Percentiles rank a stretch among this genome's conserved stretches.
These are phyloP conservation scores for Tragelaphus scriptus DNA, from an alignment of 2,113 vertebrate genomes.

Conservation along the genomic window DNA sequence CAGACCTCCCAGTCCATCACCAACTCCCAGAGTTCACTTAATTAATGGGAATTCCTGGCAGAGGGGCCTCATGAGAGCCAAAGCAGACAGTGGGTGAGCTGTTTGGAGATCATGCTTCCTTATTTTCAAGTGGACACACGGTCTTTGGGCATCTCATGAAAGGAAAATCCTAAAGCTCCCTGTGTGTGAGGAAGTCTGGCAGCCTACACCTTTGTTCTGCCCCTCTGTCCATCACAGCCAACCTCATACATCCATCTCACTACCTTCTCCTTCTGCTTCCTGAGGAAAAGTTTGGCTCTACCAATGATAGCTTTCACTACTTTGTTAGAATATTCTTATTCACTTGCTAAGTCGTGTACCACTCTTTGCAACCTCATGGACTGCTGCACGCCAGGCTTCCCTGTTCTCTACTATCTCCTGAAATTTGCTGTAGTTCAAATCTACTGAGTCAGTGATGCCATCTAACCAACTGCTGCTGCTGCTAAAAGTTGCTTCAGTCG, in stretches of 20 bases:
- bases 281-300: background rate
- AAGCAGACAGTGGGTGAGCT: background rate
- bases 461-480: background rate
- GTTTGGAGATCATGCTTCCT: constrained; percentile 10
- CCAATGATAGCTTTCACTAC: background rate
- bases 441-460: background rate
- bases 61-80: background rate
- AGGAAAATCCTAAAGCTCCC: background rate
- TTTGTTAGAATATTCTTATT: background rate
- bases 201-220: background rate
- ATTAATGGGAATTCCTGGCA: constrained; percentile 52
- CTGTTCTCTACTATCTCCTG: background rate
- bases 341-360: background rate
- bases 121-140: background rate
- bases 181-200: background rate
- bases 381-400: background rate
- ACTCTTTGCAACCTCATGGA: background rate
- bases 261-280: background rate
- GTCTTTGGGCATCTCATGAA: background rate
- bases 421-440: background rate
- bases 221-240: background rate
- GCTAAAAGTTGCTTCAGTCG: too few species aligned
- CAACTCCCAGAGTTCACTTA: background rate
- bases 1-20: too few species aligned
- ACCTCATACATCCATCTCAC: background rate